Evolutionary conservation across 2,797 vertebrate genomes (phyloP).

Genomic region (Cygnus olor): DNA sequence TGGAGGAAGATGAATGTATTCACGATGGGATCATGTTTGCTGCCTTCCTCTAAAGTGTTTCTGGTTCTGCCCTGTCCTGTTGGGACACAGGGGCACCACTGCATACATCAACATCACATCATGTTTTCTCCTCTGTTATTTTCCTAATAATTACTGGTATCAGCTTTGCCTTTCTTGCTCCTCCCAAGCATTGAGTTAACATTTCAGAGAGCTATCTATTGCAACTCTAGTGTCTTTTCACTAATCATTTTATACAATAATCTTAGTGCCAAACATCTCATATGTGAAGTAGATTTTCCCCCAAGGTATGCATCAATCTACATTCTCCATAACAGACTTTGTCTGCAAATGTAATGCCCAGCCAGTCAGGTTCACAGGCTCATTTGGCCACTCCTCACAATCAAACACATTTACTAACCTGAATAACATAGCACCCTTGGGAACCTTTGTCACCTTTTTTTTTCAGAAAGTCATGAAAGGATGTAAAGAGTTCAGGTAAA

Average conservation of each 20-base stretch:
- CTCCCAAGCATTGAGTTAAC: background rate
- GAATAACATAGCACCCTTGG: rapidly evolving
- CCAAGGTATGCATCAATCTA: background rate
- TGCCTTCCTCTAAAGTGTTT: background rate
- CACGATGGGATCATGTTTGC: background rate
- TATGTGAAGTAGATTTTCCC: background rate
- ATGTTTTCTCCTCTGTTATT: background rate
- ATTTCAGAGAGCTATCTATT: background rate
- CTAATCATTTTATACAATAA: background rate
- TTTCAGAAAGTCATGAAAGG: background rate
- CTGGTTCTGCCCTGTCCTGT: background rate
- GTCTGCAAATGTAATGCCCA: background rate
- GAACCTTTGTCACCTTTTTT: background rate
- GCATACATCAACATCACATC: background rate
- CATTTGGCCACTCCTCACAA: background rate
- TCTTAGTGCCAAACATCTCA: background rate
- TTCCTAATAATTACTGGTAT: background rate
- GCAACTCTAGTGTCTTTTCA: background rate
- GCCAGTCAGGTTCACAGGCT: background rate
- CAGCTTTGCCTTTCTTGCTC: background rate
- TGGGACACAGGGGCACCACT: background rate
- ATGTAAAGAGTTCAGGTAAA: background rate
- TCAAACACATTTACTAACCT: background rate
- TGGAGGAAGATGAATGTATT: background rate
- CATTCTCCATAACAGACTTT: background rate